Conservation (phyloP, 2,113 vertebrate genomes). For the Zosterops hypoxanthus region DNA sequence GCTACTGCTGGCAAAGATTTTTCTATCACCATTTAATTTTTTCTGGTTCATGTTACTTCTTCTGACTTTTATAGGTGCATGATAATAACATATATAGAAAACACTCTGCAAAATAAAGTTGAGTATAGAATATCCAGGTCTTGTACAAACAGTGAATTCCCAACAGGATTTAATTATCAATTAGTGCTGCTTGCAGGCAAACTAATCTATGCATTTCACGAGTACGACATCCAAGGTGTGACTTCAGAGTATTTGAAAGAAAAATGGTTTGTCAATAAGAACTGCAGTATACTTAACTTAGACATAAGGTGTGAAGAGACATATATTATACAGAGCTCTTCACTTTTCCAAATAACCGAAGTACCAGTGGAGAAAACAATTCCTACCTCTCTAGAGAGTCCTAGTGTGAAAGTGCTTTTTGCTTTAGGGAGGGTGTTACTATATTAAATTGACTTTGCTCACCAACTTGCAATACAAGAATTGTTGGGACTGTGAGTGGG, state of each 20-base stretch:
- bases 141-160: background rate
- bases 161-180: background rate
- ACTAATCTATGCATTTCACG: background rate
- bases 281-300: background rate
- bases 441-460: background rate
- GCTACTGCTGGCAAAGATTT: background rate
- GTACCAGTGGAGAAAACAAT: background rate
- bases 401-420: background rate
- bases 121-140: background rate
- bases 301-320: background rate
- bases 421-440: background rate
- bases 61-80: background rate
- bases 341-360: background rate
- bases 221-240: background rate
- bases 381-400: background rate
- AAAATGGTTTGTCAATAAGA: conserved; percentile 3
- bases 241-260: background rate
- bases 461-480: background rate
- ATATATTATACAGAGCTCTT: background rate
- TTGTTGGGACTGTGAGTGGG: background rate
- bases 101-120: background rate
- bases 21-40: background rate
- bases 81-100: background rate
- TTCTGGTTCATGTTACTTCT: background rate
- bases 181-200: background rate